Evolutionary conservation across 2,888 invertebrate species (phyloP).

Genomic region (Hirtodrosophila trivittata): DNA sequence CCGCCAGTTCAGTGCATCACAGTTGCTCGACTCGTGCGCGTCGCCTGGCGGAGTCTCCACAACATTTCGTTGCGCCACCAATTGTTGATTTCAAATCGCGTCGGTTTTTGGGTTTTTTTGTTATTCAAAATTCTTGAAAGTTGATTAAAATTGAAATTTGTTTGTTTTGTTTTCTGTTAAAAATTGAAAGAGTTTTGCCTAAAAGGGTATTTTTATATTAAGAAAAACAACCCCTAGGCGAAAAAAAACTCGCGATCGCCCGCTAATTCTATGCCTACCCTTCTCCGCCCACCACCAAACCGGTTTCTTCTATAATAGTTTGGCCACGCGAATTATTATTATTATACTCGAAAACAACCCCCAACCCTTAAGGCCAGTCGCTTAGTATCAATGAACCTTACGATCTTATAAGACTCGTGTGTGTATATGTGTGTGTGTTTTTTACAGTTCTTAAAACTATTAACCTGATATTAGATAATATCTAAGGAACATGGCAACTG

Average conservation of each 20-base stretch:
- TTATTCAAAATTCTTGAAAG: neutral
- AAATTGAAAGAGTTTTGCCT: no score
- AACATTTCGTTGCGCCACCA: neutral
- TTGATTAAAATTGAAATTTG: neutral
- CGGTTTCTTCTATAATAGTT: conserved; percentile 49
- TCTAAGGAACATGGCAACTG: conserved; percentile 30
- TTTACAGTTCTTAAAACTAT: neutral
- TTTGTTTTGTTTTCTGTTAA: conserved; percentile 15
- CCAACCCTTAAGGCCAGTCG: conserved; percentile 54
- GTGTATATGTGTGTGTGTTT: conserved; percentile 12
- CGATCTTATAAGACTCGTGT: conserved; percentile 53
- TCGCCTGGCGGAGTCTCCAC: conserved; percentile 25
- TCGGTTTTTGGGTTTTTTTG: conserved; percentile 6
- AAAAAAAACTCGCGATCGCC: conserved; percentile 42
- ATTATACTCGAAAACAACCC: conserved; percentile 51
- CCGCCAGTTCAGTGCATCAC: conserved; percentile 53
- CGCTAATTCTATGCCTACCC: conserved; percentile 35
- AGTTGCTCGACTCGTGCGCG: conserved; percentile 53
- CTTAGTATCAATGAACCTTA: conserved; percentile 50
- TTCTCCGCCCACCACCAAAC: conserved; percentile 52
- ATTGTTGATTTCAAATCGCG: conserved; percentile 17
- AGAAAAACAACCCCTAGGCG: conserved; percentile 37
- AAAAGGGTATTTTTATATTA: neutral
- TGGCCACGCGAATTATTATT: conserved; percentile 53
- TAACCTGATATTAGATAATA: neutral